Base-by-base conservation (phyloP, 1,140 invertebrate species). In the Neelides sp. region DNA sequence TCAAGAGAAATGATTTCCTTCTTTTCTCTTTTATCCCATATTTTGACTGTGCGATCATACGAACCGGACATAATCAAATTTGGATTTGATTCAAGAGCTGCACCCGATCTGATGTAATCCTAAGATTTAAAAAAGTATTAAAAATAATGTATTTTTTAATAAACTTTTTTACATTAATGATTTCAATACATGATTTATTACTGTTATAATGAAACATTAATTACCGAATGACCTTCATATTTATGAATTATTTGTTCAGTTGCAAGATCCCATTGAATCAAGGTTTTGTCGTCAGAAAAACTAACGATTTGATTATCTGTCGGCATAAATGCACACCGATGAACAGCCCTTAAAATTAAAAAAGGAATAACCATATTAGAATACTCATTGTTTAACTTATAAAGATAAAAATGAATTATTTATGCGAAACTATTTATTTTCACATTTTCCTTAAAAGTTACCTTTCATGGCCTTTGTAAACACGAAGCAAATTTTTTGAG, bases 271-370 rank as follows among this genome's bases (percentile, higher is more conserved):
- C 90, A 96, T 8, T 94, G 56, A 54, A 73, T 72, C 5, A 86
- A 77, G n/a, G 79, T 75, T 68, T 90, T 92, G 66, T 98, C 93
- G 72, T 98, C 92, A 5, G 88, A 88, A 66, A 89, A 94, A 62
- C 90, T 92, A 4, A 83, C 74, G 26, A 97, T 72, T 48, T 83
- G 81, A 26, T 79, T 67, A 62, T 83, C 79, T 64, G 85, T 81
- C 27, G 75, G 70, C 13, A 87, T 77, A 61, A 96, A 97, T 63
- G 77, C 80, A 54, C 82, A 81, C 32, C 88, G 74, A 66, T 92
- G 89, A 1, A 92, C 83, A 8, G 79, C 63, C 26, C 72, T 78
- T 56, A 63, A 72, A 52, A 46, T 69, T 72, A 54, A 69, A 54
- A 24, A 56, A 49, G 32, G 34, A 24, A 32, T 23, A 42, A 42